Percentiles rank a stretch among this genome's conserved stretches.
Evolutionary conservation across 2,888 invertebrate species (phyloP).

Genomic region (Yponomeuta evonymella): DNA sequence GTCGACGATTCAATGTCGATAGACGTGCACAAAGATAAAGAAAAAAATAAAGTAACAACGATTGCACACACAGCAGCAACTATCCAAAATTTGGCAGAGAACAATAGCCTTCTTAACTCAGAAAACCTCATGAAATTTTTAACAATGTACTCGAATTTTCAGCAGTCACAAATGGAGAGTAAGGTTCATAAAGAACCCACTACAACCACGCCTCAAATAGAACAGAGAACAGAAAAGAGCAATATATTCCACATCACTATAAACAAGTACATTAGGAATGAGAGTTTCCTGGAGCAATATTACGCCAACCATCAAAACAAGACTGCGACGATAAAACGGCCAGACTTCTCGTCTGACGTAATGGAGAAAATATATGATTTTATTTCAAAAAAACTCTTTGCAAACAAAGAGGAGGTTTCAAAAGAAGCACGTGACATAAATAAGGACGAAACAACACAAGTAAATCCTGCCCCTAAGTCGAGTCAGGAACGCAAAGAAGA

Average conservation of each 20-base stretch:
- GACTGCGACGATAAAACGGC: not conserved
- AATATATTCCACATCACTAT: not conserved
- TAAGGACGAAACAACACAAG: not conserved
- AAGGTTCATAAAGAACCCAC: not conserved
- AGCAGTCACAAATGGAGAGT: not conserved
- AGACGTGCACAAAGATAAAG: not conserved
- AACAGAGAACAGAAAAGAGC: not conserved
- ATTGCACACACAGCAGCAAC: not conserved
- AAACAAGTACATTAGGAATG: not conserved
- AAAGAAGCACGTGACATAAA: not conserved
- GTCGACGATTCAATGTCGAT: not conserved
- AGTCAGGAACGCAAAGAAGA: not conserved
- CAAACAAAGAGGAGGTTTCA: not conserved
- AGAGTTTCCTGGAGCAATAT: not conserved
- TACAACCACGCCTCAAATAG: not conserved
- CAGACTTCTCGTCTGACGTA: not conserved
- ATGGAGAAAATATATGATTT: not conserved
- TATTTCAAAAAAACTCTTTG: not conserved
- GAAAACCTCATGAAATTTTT: slow-evolving; percentile 35
- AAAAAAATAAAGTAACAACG: not conserved
- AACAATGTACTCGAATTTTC: slow-evolving; percentile 18
- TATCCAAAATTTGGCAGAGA: not conserved
- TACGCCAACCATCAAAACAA: not conserved
- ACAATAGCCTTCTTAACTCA: slow-evolving; percentile 23
- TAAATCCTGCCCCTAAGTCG: not conserved